Percentiles rank a stretch among this genome's conserved stretches.
Evolutionary conservation across 1,140 invertebrate species (phyloP).

Genomic region (Drosophila setifemur): DNA sequence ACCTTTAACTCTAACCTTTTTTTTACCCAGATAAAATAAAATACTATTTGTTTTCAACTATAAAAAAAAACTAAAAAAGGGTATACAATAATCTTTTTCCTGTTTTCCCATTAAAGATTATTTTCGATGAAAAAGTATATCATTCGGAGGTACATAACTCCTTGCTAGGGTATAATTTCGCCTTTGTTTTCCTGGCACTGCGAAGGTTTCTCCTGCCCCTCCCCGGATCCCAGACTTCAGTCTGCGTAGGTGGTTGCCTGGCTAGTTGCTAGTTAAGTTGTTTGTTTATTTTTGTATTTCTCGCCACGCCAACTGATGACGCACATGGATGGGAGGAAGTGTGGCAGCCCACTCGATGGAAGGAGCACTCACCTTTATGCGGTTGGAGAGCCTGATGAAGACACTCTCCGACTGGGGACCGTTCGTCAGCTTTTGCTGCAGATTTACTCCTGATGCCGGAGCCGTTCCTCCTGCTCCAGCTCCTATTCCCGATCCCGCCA

Average conservation of each 20-base stretch:
- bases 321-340: background rate
- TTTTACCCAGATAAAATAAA: too few relatives aligned
- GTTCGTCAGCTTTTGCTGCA: constrained; percentile 69
- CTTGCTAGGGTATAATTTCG: constrained; percentile 18
- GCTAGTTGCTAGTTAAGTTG: constrained; percentile 9
- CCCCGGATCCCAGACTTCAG: background rate
- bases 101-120: rapidly evolving
- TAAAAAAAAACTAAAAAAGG: too few relatives aligned
- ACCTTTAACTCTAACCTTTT: too few relatives aligned
- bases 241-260: constrained; percentile 35
- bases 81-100: too few relatives aligned
- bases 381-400: constrained; percentile 96
- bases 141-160: background rate
- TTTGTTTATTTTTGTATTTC: constrained; percentile 12
- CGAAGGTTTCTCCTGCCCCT: background rate
- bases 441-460: constrained; percentile 33
- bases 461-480: background rate
- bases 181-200: background rate
- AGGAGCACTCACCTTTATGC: constrained; percentile 90
- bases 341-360: background rate
- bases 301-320: constrained; percentile 28
- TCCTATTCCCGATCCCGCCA: background rate
- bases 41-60: too few relatives aligned
- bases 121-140: background rate
- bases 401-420: constrained; percentile 95